phyloP scores from a whole-genome alignment of 2,113 vertebrate genomes.

The Prunella himalayana region DNA sequence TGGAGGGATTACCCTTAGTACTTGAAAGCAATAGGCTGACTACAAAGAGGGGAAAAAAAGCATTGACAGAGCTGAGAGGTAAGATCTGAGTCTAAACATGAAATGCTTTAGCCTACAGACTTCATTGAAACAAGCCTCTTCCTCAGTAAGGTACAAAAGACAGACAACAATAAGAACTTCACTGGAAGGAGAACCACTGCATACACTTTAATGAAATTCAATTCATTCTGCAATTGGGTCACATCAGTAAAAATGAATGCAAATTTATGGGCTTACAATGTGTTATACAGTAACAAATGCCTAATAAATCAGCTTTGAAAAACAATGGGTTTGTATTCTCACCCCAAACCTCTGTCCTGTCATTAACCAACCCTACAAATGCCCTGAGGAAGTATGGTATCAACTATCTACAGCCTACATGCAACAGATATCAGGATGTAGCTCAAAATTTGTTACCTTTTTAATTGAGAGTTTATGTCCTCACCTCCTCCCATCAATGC shows the following conservation, averaged over 20 bases:
- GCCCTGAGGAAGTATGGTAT: not conserved
- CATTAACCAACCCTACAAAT: conserved; percentile 1
- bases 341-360: not conserved
- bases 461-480: not conserved
- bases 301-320: conserved; percentile 61
- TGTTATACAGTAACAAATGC: conserved; percentile 1
- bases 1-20: conserved; percentile 24
- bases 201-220: conserved; percentile 63
- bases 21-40: conserved; percentile 49
- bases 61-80: not conserved
- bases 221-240: conserved; percentile 69
- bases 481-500: not conserved
- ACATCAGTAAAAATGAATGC: conserved; percentile 65
- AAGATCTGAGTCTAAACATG: conserved; percentile 30
- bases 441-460: not conserved
- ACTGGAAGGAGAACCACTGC: not conserved
- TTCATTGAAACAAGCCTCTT: conserved; percentile 28
- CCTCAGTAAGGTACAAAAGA: conserved; percentile 27
- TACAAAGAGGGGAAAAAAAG: not conserved
- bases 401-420: not conserved
- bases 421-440: not conserved
- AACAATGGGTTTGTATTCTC: not conserved
- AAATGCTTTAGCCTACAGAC: conserved; percentile 13
- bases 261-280: conserved; percentile 70
- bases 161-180: conserved; percentile 3